Percentiles rank a stretch among this genome's conserved stretches.
These are phyloP conservation scores for Gasterosteus aculeatus DNA, from an alignment of 2,113 vertebrate species.

Conservation along the genomic window DNA sequence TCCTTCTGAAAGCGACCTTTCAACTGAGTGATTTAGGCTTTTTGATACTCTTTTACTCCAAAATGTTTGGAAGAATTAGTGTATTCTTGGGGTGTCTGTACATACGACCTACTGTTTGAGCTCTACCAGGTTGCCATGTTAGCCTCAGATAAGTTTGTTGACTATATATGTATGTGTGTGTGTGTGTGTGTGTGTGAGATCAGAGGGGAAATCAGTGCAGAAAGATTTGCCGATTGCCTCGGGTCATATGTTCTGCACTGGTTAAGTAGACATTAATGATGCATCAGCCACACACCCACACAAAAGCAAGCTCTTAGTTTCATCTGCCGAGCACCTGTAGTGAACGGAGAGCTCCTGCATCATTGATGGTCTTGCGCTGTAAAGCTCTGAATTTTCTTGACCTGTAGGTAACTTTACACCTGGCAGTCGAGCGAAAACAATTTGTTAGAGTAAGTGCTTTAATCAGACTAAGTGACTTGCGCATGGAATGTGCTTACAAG, in stretches of 20 bases:
- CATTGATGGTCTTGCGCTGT: slow-evolving; percentile 67
- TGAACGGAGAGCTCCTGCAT: slow-evolving; percentile 63
- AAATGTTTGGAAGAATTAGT: neutral
- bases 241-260: slow-evolving; percentile 54
- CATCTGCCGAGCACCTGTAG: slow-evolving; percentile 62
- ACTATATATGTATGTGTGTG: neutral
- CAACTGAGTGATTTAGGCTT: neutral
- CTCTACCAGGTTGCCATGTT: slow-evolving; percentile 18
- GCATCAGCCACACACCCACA: slow-evolving; percentile 55
- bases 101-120: neutral
- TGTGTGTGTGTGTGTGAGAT: slow-evolving; percentile 1
- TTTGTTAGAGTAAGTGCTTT: slow-evolving; percentile 52
- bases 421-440: slow-evolving; percentile 47
- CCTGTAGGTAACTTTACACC: slow-evolving; percentile 48
- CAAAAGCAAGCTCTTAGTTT: slow-evolving; percentile 60
- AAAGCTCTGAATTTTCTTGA: slow-evolving; percentile 56
- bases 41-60: neutral
- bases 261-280: slow-evolving; percentile 76
- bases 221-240: slow-evolving; percentile 44
- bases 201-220: slow-evolving; percentile 58
- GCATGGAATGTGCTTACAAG: neutral
- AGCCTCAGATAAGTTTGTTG: slow-evolving; percentile 40
- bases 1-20: neutral
- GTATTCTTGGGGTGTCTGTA: neutral
- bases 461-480: slow-evolving; percentile 38